Evolutionary conservation across 2,797 vertebrate genomes (phyloP).

Genomic region (Hippopotamyrus pictus): DNA sequence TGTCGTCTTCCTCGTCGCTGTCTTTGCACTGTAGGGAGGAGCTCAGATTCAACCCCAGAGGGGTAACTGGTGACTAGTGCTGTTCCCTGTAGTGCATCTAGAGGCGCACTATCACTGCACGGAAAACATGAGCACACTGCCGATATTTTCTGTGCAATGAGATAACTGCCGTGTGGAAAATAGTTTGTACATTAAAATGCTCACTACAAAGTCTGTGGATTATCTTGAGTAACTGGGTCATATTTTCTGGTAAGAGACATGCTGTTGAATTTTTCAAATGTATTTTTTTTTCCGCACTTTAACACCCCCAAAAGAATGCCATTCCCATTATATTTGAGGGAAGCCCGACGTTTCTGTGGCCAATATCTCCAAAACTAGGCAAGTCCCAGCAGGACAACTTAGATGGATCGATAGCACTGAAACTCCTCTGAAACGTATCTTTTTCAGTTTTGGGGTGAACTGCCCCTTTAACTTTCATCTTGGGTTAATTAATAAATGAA

Average conservation of each 20-base stretch:
- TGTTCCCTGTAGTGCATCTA: background rate
- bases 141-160: background rate
- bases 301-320: background rate
- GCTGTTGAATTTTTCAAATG: background rate
- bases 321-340: background rate
- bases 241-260: background rate
- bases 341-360: background rate
- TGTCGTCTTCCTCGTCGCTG: background rate
- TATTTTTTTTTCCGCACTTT: background rate
- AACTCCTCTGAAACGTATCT: background rate
- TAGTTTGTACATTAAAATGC: background rate
- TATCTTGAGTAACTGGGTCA: background rate
- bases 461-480: background rate
- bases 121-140: background rate
- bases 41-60: background rate
- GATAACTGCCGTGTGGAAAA: background rate
- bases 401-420: background rate
- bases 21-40: background rate
- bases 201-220: background rate
- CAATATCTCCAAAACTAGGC: background rate
- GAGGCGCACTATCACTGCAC: background rate
- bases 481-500: background rate
- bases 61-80: background rate
- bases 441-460: background rate
- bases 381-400: background rate